Evolutionary conservation across 2,113 vertebrate genomes (phyloP).

Genomic region (Tachysurus fulvidraco): DNA sequence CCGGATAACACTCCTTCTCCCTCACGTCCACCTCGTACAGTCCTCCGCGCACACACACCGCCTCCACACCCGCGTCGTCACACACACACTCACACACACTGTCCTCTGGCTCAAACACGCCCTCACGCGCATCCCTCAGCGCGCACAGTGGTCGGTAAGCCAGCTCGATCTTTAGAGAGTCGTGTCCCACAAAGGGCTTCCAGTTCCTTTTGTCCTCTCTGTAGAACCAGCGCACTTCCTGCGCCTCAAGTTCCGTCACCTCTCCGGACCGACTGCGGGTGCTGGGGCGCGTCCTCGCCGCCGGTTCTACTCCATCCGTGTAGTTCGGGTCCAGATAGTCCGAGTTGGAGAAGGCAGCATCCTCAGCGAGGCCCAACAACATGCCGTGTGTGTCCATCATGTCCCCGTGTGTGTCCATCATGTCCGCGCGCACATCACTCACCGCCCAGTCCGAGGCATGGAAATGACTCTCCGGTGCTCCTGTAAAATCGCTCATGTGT

Average conservation of each 20-base stretch:
- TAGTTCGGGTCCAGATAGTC: constrained; percentile 63
- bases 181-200: constrained; percentile 94
- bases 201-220: constrained; percentile 90
- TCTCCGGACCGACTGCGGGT: constrained; percentile 78
- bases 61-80: constrained; percentile 69
- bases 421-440: constrained; percentile 3
- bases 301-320: constrained; percentile 63
- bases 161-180: constrained; percentile 90
- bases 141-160: constrained; percentile 76
- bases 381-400: constrained; percentile 1
- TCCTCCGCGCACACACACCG: constrained; percentile 92
- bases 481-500: background rate
- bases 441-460: constrained; percentile 7
- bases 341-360: constrained; percentile 10
- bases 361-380: background rate
- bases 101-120: background rate
- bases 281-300: constrained; percentile 68
- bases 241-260: constrained; percentile 89
- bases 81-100: background rate
- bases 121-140: constrained; percentile 44
- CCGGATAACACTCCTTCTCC: constrained; percentile 88
- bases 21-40: constrained; percentile 93
- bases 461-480: background rate
- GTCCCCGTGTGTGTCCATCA: constrained; percentile 8
- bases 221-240: constrained; percentile 96